Percentiles rank a stretch among this genome's conserved stretches.
phyloP scores from a whole-genome alignment of 2,888 invertebrate species.

The Sussaba pulchella region DNA sequence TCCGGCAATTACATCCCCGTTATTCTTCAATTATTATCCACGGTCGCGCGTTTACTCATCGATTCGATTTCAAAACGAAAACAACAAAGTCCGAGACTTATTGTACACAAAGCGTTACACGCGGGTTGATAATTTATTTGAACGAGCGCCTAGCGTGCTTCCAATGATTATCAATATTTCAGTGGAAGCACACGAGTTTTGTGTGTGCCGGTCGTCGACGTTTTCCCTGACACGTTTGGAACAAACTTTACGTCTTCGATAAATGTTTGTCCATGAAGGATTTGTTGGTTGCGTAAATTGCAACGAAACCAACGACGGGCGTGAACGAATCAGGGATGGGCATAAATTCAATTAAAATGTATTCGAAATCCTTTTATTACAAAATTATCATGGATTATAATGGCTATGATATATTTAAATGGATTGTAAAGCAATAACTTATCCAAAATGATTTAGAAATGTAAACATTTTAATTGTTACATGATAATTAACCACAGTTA shows the following conservation, averaged over 20 bases:
- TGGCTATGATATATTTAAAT: too few relatives aligned
- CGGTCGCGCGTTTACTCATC: conserved; percentile 28
- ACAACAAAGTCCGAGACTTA: background rate
- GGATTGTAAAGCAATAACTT: too few relatives aligned
- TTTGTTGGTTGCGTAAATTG: conserved; percentile 40
- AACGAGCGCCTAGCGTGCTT: conserved; percentile 57
- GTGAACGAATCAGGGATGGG: too few relatives aligned
- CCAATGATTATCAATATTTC: conserved; percentile 45
- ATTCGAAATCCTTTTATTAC: too few relatives aligned
- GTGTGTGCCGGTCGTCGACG: conserved; percentile 22
- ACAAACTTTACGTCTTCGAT: conserved; percentile 31
- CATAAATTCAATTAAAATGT: too few relatives aligned
- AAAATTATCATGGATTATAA: too few relatives aligned
- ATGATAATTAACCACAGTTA: too few relatives aligned
- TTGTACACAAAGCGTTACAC: background rate
- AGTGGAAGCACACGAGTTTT: conserved; percentile 16
- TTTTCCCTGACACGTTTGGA: conserved; percentile 32
- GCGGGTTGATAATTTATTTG: conserved; percentile 39
- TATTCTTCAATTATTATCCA: too few relatives aligned
- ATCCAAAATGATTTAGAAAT: too few relatives aligned
- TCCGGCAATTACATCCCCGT: too few relatives aligned
- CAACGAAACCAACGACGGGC: conserved; percentile 17
- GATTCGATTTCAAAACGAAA: conserved; percentile 16
- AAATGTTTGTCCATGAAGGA: conserved; percentile 36
- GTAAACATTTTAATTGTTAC: too few relatives aligned